Base-by-base conservation (phyloP, 1,140 invertebrate genomes). In the Aphaenogaster rudis region DNA sequence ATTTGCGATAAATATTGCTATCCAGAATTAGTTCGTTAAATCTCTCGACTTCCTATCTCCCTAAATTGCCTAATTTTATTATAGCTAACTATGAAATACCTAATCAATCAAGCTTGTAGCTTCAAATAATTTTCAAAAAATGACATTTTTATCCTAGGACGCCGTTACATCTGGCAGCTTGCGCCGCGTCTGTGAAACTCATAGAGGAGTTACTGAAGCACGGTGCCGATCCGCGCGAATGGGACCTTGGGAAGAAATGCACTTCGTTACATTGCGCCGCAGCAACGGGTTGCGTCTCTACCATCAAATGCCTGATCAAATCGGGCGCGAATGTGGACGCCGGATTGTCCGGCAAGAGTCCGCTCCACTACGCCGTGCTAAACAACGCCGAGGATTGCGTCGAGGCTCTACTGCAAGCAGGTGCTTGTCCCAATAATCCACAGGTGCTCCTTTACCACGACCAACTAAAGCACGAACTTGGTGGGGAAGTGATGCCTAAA, bases 201-300 rank as follows among this genome's bases (percentile, higher is more conserved):
- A 95, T 97, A 0, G 96, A 96, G 90, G 92, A 97, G 17, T 91
- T 98, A 28, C 92, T 98, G 13, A 96, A 97, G 63, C 91, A 96
- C 42, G 97, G 96, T 45, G 97, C 97, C 0, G 95, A 97, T 91
- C 96, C 97, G 0, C 96, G 96, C 88, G 96, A 95, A 78, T 98
- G 97, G 96, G 98, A 98, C 93, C 95, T 94, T 2, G 94, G 93
- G 13, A 95, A 96, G 57, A 96, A 97, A 91, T 97, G 96, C 5
- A 98, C 97, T 5, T 97, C 98, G 1, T 94, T 98, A 33, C 97
- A 98, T 92, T 98, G 97, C 91, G 97, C 97, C 5, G 97, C 97
- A 1, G 97, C 96, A 84, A 96, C 96, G 11, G 97, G 96, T 64
- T 96, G 96, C 88, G 86, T 97, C 6, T 90, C 93, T 36, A 96